Evolutionary conservation across 2,888 invertebrate species (phyloP), one percentile per base, ranked within the genome.

Genomic region (Bellardia pandia): DNA sequence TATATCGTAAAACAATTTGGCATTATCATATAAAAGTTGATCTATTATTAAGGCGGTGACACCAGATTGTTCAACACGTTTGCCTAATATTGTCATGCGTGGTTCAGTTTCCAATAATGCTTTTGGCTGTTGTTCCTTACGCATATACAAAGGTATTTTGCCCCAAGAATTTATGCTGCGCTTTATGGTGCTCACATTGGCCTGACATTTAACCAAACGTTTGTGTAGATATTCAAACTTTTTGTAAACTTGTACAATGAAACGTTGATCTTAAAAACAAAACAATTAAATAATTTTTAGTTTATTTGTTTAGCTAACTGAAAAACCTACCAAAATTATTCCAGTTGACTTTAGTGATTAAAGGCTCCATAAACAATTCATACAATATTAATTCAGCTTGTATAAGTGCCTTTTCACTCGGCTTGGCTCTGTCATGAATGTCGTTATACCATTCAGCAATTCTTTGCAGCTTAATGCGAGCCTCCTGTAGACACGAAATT

Each of bases 401-500:
- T 79, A 98, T 96, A 53, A 98, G 94, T 30, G 96, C 95, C 85
- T 95, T 96, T 93, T 98, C 98, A 0, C 96, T 96, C 77, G 95
- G 95, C 68, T 96, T 95, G 40, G 97, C 96, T n/a, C 95, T 95
- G 33, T 94, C 95, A 71, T 96, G 95, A 62, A 98, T 95, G 88
- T 96, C 96, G 92, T 98, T 98, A 93, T 98, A 98, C 96, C 98
- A 96, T 66, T 96, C 94, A 6, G 96, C 95, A n/a, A 96, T 95
- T n/a, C 96, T 94, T 89, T 94, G 94, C 9, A 95, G 91, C 53
- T 95, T 95, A 81, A 94, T 94, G 91, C 95, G 94, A 30, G 95
- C 95, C 85, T 94, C 94, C 95, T 95, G 37, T 37, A 14, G 4
- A 14, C 13, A 53, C 66, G 30, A 53, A 60, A 7, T 23, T 9